Conservation (phyloP, 1,140 invertebrate species). For the Hermatobates lingyangjiaoensis region DNA sequence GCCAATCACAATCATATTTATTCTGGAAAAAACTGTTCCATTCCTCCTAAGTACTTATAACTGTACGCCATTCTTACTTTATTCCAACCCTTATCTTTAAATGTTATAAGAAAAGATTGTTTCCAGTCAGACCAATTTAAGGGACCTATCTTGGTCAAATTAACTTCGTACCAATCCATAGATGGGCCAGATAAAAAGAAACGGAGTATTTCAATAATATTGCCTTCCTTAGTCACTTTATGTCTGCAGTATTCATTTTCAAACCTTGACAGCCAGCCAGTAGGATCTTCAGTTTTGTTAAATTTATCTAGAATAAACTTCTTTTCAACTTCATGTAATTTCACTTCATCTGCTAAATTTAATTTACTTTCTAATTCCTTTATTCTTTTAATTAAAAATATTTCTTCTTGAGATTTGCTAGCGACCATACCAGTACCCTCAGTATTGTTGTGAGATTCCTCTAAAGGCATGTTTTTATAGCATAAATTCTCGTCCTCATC, state of each 20-base stretch:
- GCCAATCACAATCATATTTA: neutral
- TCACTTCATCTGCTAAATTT: neutral
- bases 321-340: neutral
- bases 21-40: neutral
- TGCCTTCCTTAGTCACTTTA: neutral
- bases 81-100: neutral
- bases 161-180: neutral
- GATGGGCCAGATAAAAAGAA: neutral
- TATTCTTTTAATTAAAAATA: neutral
- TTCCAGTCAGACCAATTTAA: neutral
- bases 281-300: neutral
- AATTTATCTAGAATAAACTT: slow-evolving; percentile 1
- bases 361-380: neutral
- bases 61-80: neutral
- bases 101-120: neutral
- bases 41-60: slow-evolving; percentile 1
- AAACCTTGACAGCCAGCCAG: neutral
- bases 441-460: neutral
- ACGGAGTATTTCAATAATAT: neutral
- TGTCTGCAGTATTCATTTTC: neutral
- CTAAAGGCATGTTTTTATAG: slow-evolving; percentile 1
- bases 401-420: neutral
- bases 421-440: neutral
- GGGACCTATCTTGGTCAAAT: neutral
- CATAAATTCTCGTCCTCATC: neutral